phyloP scores from a whole-genome alignment of 2,888 invertebrate species.

The Desoria tigrina region DNA sequence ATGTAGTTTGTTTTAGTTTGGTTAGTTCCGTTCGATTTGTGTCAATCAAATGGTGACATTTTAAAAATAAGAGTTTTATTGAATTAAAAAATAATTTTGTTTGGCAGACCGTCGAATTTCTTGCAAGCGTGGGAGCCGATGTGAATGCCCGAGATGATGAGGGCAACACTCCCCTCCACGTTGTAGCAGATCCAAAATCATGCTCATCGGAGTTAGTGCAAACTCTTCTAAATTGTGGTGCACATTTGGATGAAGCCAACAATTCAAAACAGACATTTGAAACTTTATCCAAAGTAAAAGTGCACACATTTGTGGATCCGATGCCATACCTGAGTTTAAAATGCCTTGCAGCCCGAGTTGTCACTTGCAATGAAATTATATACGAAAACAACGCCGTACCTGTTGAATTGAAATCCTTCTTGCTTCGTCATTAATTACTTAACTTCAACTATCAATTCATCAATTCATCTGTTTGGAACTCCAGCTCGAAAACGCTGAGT shows the following conservation, averaged over 20 bases:
- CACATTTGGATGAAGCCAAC: conserved; percentile 81
- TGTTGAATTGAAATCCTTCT: conserved; percentile 57
- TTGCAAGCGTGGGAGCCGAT: conserved; percentile 80
- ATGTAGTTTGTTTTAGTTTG: too few species aligned
- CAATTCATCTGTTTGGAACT: too few species aligned
- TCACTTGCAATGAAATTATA: conserved; percentile 59
- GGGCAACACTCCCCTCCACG: conserved; percentile 85
- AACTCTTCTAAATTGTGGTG: conserved; percentile 75
- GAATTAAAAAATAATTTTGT: too few species aligned
- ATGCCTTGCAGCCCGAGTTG: conserved; percentile 81
- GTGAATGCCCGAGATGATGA: conserved; percentile 76
- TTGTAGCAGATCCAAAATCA: conserved; percentile 66
- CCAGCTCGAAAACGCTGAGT: too few species aligned
- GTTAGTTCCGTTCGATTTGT: too few species aligned
- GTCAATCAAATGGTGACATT: too few species aligned
- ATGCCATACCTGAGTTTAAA: conserved; percentile 76
- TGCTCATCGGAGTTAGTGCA: conserved; percentile 72
- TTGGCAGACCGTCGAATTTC: conserved; percentile 69
- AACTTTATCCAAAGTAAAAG: conserved; percentile 59
- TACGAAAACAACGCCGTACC: conserved; percentile 59
- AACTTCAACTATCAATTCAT: too few species aligned
- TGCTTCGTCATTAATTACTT: conserved; percentile 56
- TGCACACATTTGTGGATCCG: conserved; percentile 66
- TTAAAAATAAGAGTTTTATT: too few species aligned
- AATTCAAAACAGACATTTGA: conserved; percentile 74